Base-by-base conservation (phyloP, 2,888 invertebrate species). In the Drosophila testacea region DNA sequence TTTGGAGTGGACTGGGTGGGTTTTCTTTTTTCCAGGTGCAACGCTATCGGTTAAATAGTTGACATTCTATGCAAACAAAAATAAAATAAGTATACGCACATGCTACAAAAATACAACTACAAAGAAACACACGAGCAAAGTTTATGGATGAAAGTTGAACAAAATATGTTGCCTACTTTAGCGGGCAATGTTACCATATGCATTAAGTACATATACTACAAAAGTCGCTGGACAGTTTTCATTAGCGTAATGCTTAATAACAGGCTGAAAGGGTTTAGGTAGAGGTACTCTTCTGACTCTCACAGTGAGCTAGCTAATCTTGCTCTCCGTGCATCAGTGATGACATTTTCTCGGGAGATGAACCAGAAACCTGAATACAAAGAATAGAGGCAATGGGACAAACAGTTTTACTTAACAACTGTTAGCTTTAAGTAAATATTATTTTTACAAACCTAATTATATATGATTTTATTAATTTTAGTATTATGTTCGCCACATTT, bases 1-100 rank as follows among this genome's bases (percentile, higher is more conserved):
- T 34, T 32, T 36, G 60, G n/a, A n/a, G 42, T 47, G 16, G 30
- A 32, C 13, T 2, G 30, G 36, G 46, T 9, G 11, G 57, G 57
- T 42, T 34, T 9, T 27, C n/a, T 34, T 30, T 46, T 32, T 47
- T 22, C 9, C 34, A 61, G 78, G 84, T 86, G 84, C 84, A 78
- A 74, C 50, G 61, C 81, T 79, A 82, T 59, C 56, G 56, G 60
- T 76, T 76, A 73, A 77, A 60, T 67, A 73, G 54, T 63, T 71
- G 66, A 38, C 62, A 69, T 42, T 34, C 22, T 22, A 56, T 57
- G 52, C 62, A 73, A 56, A n/a, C 10, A 22, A 7, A 36, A 4
- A 10, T 4, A 3, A 34, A 41, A 16, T n/a, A 39, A 39, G 1
- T 6, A 13, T 13, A 54, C 52, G 9, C 30, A 30, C 59, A 42